Percentiles rank a stretch among this genome's conserved stretches.
phyloP scores from a whole-genome alignment of 1,140 invertebrate species.

The Halotydeus destructor region DNA sequence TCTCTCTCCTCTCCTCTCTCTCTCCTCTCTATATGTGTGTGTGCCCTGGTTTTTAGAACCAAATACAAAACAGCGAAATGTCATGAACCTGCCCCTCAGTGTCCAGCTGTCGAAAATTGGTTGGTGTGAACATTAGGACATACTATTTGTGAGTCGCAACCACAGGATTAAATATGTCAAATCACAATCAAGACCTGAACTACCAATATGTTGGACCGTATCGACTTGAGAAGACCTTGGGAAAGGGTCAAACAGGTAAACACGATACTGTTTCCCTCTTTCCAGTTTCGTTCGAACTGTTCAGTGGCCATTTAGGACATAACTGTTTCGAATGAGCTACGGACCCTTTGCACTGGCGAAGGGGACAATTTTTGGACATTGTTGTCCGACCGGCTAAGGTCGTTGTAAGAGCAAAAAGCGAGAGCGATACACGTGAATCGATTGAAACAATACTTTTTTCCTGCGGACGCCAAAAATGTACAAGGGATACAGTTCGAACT shows the following conservation, averaged over 20 bases:
- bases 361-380: not conserved
- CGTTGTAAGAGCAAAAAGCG: not conserved
- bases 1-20: too few relatives aligned
- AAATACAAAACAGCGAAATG: too few relatives aligned
- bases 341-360: not conserved
- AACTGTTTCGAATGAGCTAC: not conserved
- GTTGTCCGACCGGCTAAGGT: not conserved
- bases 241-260: conserved; percentile 96
- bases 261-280: conserved; percentile 9
- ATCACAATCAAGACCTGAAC: too few relatives aligned
- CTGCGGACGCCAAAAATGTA: too few relatives aligned
- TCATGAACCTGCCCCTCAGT: too few relatives aligned
- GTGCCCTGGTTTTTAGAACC: too few relatives aligned
- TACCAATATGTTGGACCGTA: conserved; percentile 78
- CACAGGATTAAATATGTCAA: too few relatives aligned
- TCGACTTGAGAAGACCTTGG: conserved; percentile 90
- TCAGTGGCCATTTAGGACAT: conserved; percentile 3
- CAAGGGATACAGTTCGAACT: too few relatives aligned
- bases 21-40: too few relatives aligned
- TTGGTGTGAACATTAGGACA: too few relatives aligned
- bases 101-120: too few relatives aligned
- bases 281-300: not conserved
- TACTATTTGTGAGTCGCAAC: too few relatives aligned
- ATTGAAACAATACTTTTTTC: not conserved
- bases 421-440: not conserved